Evolutionary conservation across 2,113 vertebrate genomes (phyloP), one percentile per base, ranked within the genome.

Genomic region (Rhegmatorhina hoffmannsi): DNA sequence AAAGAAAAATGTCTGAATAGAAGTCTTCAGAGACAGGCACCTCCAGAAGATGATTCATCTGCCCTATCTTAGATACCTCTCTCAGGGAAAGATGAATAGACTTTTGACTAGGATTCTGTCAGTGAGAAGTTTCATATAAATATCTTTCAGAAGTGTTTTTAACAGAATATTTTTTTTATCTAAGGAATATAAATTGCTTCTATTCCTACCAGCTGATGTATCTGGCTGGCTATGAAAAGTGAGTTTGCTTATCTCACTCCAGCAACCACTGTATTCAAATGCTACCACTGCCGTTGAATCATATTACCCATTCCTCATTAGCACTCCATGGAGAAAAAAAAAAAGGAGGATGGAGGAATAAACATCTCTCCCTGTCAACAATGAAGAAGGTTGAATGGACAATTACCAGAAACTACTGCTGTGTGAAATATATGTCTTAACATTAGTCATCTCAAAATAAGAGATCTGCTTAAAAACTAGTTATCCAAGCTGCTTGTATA

Each of bases 151-250:
- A 94, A 94, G 83, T 86, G 80, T 84, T 95, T 95, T 93, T 92
- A 96, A 88, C 92, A 93, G 92, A 94, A 44, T 88, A 81, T 93
- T 94, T 96, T 95, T 96, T 95, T 95, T 94, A 96, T 88, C 85
- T 96, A 92, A 93, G 79, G 64, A 93, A 93, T 89, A 96, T 94
- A 90, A 94, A 94, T 93, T 90, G 90, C 81, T 87, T 88, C 73
- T 78, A 6, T 89, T 90, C 72, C 46, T 81, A 83, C 80, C 49
- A 93, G 58, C 78, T 89, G 89, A 94, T 89, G 47, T 84, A 70
- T 93, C 55, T 74, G 40, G 52, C 46, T 81, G 46, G 31, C 56
- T 81, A 78, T 38, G 62, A 80, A 90, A 94, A 90, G 87, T 83
- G 75, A 77, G 49, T 88, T 88, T 84, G 24, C 87, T 91, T 87